Evolutionary conservation across 92 coral and sea anemone species (phyloP).

Genomic region (Plumapathes pennacea): DNA sequence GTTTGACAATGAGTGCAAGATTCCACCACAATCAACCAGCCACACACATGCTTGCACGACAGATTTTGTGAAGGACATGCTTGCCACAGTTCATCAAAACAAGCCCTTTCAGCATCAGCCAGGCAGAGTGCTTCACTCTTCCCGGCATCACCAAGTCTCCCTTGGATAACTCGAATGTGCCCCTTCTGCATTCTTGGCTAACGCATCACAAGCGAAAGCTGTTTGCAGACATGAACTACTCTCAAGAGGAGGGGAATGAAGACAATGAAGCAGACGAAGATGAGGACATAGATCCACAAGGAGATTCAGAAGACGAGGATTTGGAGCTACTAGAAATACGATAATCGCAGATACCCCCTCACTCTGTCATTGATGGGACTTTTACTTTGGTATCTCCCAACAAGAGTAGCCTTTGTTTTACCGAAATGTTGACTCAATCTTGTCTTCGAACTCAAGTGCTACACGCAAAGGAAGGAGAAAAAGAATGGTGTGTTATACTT

Average conservation of each 20-base stretch:
- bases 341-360: too few relatives aligned
- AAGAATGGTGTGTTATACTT: too few relatives aligned
- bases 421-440: too few relatives aligned
- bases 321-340: too few relatives aligned
- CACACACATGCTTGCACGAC: slow-evolving; percentile 53
- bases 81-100: neutral
- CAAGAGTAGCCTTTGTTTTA: too few relatives aligned
- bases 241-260: slow-evolving; percentile 16
- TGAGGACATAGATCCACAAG: too few relatives aligned
- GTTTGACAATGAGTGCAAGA: slow-evolving; percentile 38
- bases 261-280: slow-evolving; percentile 8
- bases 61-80: slow-evolving; percentile 6
- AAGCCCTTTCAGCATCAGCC: neutral
- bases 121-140: slow-evolving; percentile 10
- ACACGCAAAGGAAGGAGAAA: too few relatives aligned
- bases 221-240: slow-evolving; percentile 27
- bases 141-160: slow-evolving; percentile 27
- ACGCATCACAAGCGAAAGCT: slow-evolving; percentile 47
- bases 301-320: too few relatives aligned
- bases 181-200: slow-evolving; percentile 57
- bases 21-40: slow-evolving; percentile 41
- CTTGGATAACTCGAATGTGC: slow-evolving; percentile 47
- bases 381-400: too few relatives aligned
- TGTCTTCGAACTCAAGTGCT: too few relatives aligned
- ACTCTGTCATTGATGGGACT: too few relatives aligned